Conservation (phyloP, 1,140 invertebrate genomes). For the Chironomus tepperi region DNA sequence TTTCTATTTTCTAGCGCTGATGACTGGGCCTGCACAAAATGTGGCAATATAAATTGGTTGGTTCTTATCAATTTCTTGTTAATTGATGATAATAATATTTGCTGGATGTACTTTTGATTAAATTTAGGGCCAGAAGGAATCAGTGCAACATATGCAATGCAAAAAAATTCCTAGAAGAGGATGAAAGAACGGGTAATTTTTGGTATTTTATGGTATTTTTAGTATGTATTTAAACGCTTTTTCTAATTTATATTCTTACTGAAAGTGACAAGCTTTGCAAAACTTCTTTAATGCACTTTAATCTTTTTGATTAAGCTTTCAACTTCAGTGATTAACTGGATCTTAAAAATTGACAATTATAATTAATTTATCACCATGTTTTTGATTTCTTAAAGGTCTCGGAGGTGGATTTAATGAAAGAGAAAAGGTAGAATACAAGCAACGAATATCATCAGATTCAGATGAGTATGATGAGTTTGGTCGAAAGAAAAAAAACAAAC, state of each 20-base stretch:
- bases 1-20: constrained; percentile 73
- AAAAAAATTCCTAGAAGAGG: constrained; percentile 88
- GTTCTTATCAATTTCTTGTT: too few species aligned
- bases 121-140: constrained; percentile 51
- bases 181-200: constrained; percentile 52
- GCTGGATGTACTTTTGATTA: neutral
- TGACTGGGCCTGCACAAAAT: constrained; percentile 99
- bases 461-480: constrained; percentile 97
- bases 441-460: constrained; percentile 65
- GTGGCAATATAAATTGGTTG: constrained; percentile 99
- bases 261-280: constrained; percentile 31
- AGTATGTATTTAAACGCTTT: constrained; percentile 10
- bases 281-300: constrained; percentile 23
- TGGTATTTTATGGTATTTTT: constrained; percentile 1
- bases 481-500: constrained; percentile 69
- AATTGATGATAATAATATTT: neutral
- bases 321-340: too few species aligned
- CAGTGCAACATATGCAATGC: constrained; percentile 99
- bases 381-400: constrained; percentile 54
- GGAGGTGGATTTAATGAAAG: constrained; percentile 90
- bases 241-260: constrained; percentile 29
- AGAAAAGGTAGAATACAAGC: constrained; percentile 86
- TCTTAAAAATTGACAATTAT: neutral
- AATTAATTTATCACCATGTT: neutral
- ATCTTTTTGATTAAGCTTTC: too few species aligned